phyloP scores from a whole-genome alignment of 2,888 invertebrate species.

The Rutpela maculata region DNA sequence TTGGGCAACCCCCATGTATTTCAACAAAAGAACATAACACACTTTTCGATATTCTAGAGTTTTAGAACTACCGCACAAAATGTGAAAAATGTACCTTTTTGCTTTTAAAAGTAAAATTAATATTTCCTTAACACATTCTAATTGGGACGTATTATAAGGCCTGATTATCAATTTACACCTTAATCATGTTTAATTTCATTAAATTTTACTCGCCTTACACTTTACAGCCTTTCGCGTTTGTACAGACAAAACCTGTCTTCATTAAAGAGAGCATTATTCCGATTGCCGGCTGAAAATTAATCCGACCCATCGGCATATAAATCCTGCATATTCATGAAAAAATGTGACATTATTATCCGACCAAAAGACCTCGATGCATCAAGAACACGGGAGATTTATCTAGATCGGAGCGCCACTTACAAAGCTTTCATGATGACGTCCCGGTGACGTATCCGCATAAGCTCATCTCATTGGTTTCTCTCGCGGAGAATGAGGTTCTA shows the following conservation, averaged over 20 bases:
- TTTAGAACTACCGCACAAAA: too few relatives aligned
- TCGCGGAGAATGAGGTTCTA: conserved; percentile 63
- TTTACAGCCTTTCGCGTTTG: too few relatives aligned
- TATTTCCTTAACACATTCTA: too few relatives aligned
- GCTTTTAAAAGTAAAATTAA: too few relatives aligned
- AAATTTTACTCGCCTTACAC: too few relatives aligned
- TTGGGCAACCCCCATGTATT: too few relatives aligned
- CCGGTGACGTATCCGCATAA: conserved; percentile 60
- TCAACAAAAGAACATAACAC: too few relatives aligned
- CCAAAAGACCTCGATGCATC: conserved; percentile 40
- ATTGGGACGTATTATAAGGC: too few relatives aligned
- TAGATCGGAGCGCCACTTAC: conserved; percentile 52
- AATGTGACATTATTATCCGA: conserved; percentile 42
- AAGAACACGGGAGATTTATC: conserved; percentile 29
- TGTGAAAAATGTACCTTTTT: too few relatives aligned
- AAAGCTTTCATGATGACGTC: conserved; percentile 66
- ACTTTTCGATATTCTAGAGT: too few relatives aligned
- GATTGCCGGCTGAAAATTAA: not conserved
- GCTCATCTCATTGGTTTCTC: conserved; percentile 63
- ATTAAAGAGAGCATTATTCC: not conserved
- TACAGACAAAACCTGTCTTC: not conserved
- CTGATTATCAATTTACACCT: too few relatives aligned
- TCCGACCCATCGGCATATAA: not conserved
- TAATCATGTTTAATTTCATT: too few relatives aligned
- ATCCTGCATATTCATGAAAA: conserved; percentile 11